phyloP scores from a whole-genome alignment of 2,888 invertebrate genomes.

The Asteroscopus sphinx region DNA sequence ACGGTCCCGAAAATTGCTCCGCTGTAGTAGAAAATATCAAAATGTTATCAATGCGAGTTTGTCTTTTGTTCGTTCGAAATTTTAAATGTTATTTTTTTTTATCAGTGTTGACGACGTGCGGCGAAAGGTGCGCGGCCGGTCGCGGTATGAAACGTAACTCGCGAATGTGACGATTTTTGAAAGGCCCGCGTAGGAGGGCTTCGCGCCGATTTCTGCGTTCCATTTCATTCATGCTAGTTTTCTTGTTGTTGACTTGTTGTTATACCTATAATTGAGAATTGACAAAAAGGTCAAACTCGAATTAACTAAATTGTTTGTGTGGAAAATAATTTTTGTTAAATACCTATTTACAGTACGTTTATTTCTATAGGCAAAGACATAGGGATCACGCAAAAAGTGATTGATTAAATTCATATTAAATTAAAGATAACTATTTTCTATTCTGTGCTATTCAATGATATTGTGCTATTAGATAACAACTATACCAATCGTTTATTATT shows the following conservation, averaged over 20 bases:
- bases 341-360: no score
- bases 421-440: no score
- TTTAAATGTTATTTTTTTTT: constrained; percentile 39
- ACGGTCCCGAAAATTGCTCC: constrained; percentile 13
- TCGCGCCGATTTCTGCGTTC: constrained; percentile 84
- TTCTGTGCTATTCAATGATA: no score
- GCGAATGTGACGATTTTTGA: constrained; percentile 85
- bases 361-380: no score
- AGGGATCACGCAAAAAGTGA: no score
- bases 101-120: constrained; percentile 63
- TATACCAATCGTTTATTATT: background rate
- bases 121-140: constrained; percentile 83
- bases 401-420: no score
- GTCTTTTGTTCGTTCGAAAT: constrained; percentile 43
- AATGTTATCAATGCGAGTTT: constrained; percentile 10
- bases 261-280: no score
- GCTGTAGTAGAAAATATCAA: background rate
- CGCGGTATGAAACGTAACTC: constrained; percentile 76
- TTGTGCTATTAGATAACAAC: background rate
- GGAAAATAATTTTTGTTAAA: no score
- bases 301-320: no score
- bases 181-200: constrained; percentile 90
- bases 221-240: constrained; percentile 69
- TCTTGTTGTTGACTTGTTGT: no score
- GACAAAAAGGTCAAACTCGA: no score